These are phyloP conservation scores for Notamacropus eugenii DNA, from an alignment of 2,797 vertebrate species.

Conservation along the genomic window DNA sequence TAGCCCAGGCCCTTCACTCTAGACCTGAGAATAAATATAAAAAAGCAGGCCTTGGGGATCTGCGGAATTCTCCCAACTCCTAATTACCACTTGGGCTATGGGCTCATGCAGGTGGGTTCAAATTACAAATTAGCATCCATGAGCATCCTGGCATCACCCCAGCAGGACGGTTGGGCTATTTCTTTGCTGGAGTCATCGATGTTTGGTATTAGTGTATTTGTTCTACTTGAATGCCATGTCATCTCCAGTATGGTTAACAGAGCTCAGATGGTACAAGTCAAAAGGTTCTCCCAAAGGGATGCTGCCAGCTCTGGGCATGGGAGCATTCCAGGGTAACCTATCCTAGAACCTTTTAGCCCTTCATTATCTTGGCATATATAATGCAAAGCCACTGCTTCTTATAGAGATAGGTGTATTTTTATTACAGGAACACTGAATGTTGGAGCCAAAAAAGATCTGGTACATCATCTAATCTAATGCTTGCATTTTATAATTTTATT, in stretches of 20 bases:
- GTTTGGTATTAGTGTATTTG: not conserved
- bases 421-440: not conserved
- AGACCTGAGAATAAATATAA: constrained; percentile 1
- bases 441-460: not conserved
- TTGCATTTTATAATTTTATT: not conserved
- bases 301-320: not conserved
- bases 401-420: constrained; percentile 15
- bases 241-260: not conserved
- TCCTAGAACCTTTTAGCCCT: not conserved
- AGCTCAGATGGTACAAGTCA: constrained; percentile 15
- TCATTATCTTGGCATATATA: not conserved
- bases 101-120: constrained; percentile 5
- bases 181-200: not conserved
- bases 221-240: not conserved
- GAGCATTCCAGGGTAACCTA: not conserved
- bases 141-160: constrained; percentile 8
- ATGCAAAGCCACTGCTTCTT: constrained; percentile 20
- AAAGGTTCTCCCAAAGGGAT: constrained; percentile 36
- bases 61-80: constrained; percentile 48
- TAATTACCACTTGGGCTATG: constrained; percentile 35
- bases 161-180: not conserved
- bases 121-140: constrained; percentile 42
- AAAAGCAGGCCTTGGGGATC: constrained; percentile 46
- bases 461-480: not conserved
- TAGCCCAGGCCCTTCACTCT: constrained; percentile 35